Base-by-base conservation (phyloP, 2,888 invertebrate species). In the Hemithea aestivaria region DNA sequence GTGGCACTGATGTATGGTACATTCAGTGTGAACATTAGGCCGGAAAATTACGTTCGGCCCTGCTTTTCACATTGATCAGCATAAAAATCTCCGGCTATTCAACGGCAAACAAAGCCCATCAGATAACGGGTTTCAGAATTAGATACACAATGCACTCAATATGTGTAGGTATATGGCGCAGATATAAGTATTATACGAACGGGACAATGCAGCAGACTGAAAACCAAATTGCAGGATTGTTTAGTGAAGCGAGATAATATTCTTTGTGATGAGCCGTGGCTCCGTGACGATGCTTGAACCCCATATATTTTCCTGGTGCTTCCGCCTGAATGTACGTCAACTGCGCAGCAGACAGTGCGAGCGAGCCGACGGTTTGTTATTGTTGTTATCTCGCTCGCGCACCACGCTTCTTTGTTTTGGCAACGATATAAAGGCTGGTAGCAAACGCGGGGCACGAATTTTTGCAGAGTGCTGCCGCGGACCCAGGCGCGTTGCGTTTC, bases 391-490 rank as follows among this genome's bases (percentile, higher is more conserved):
- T 64, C 77, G 27, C 51, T 87, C 68, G 27, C 58, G 56, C 75
- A 76, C 69, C 85, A 84, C 75, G 82, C 74, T 84, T 81, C 87
- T 87, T 87, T 87, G 87, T 87, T 87, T 79, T 83, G 75, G 73
- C 79, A 75, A 76, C 59, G 80, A 82, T 87, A 87, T 87, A 87
- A 85, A 87, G 76, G 79, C 82, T 53, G 61, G 73, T 59, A 56
- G 58, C 64, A 59, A 56, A 70, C 72, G 75, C 75, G 63, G 68
- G 71, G 83, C 74, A 70, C 84, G 78, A 84, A 87, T 85, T 68
- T 83, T 78, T 73, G 65, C 74, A 79, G 71, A 73, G 74, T 79
- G 64, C 76, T 70, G 69, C 85, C 82, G 82, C 70, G 66, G 66
- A 72, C 65, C 80, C 61, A 83, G 83, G 76, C 84, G 87, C 77